Evolutionary conservation across 1,140 invertebrate genomes (phyloP).

Genomic region (Aphis gossypii): DNA sequence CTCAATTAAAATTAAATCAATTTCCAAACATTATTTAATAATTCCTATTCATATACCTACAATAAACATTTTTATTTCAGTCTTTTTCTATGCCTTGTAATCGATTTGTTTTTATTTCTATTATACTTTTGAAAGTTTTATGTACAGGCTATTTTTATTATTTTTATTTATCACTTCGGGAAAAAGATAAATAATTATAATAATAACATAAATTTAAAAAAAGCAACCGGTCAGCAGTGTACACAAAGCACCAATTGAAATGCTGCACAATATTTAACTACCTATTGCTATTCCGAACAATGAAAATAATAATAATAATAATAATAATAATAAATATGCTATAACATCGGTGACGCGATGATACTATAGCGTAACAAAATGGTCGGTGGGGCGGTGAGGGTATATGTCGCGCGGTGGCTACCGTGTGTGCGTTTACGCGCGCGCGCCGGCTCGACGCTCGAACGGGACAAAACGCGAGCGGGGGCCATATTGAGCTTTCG

Average conservation of each 20-base stretch:
- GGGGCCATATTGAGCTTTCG: conserved; percentile 52
- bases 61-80: too few species aligned
- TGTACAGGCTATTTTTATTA: too few species aligned
- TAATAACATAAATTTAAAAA: neutral
- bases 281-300: too few species aligned
- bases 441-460: neutral
- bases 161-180: too few species aligned
- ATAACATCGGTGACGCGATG: neutral
- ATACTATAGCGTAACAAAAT: neutral
- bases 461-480: neutral
- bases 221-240: neutral
- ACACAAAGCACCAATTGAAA: too few species aligned
- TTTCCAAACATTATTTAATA: neutral
- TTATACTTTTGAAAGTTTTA: neutral
- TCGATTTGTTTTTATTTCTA: neutral
- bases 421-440: neutral
- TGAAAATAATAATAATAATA: neutral
- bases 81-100: neutral
- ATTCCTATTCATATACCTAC: neutral
- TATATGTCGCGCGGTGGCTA: neutral
- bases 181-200: neutral
- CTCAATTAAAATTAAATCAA: neutral
- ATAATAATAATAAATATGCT: neutral
- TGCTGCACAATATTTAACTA: too few species aligned
- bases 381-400: neutral